Conservation (phyloP, 1,140 invertebrate species). For the Bombus difficillimus region DNA sequence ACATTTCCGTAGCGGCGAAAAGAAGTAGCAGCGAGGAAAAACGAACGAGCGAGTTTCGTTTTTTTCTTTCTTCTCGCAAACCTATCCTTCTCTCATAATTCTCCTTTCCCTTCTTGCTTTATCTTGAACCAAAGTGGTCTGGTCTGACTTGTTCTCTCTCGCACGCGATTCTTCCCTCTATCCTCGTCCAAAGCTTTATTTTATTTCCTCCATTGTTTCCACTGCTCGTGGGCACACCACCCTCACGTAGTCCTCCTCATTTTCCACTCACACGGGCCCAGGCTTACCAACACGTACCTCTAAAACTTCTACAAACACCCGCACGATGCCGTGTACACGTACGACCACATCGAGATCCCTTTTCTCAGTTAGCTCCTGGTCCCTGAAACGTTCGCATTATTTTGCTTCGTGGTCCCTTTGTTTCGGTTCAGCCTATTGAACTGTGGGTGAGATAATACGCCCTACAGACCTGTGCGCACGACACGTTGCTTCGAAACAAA, state of each 20-base stretch:
- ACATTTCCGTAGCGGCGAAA: constrained; percentile 20
- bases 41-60: constrained; percentile 15
- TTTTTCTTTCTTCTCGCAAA: constrained; percentile 11
- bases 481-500: constrained; percentile 74
- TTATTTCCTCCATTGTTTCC: constrained; percentile 80
- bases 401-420: constrained; percentile 77
- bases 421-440: constrained; percentile 79
- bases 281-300: constrained; percentile 39
- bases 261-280: constrained; percentile 67
- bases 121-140: constrained; percentile 66
- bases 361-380: constrained; percentile 73
- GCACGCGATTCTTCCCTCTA: constrained; percentile 34
- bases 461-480: constrained; percentile 62
- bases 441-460: constrained; percentile 77
- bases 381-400: constrained; percentile 79
- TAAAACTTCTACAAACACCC: constrained; percentile 38
- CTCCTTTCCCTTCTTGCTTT: constrained; percentile 58
- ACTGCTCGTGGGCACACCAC: constrained; percentile 65
- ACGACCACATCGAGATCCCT: constrained; percentile 71
- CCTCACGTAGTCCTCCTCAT: constrained; percentile 71
- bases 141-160: background rate
- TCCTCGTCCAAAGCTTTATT: constrained; percentile 75
- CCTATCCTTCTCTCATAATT: constrained; percentile 31
- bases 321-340: constrained; percentile 41
- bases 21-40: background rate